A percentile compares a stretch with the other conserved stretches of the same genome.
phyloP scores from a whole-genome alignment of 1,140 invertebrate species.

The Globodera rostochiensis region DNA sequence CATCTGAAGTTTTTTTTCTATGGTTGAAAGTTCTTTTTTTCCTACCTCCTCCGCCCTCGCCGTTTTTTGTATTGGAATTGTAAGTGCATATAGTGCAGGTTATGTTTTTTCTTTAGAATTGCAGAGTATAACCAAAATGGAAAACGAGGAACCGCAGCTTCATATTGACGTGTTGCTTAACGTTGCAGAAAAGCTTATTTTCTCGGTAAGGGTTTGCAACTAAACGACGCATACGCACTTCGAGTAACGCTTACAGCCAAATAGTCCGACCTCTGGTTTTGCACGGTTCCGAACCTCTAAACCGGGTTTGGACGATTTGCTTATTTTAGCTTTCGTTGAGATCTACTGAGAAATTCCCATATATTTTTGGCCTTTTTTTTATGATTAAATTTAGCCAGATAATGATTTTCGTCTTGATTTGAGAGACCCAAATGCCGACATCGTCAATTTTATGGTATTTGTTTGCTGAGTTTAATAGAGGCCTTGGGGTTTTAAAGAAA shows the following conservation, averaged over 20 bases:
- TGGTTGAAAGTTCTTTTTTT: too few relatives aligned
- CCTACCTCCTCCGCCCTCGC: too few relatives aligned
- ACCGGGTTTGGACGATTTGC: too few relatives aligned
- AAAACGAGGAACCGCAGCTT: slow-evolving; percentile 4
- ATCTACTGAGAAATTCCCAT: neutral
- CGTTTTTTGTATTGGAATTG: too few relatives aligned
- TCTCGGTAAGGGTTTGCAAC: neutral
- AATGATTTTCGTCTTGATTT: slow-evolving; percentile 27
- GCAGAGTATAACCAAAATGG: neutral
- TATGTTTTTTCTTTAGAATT: neutral
- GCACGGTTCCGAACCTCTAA: too few relatives aligned
- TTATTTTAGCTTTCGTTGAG: too few relatives aligned
- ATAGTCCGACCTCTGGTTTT: too few relatives aligned
- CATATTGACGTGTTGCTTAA: slow-evolving; percentile 27
- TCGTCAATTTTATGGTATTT: slow-evolving; percentile 25
- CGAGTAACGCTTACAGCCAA: too few relatives aligned
- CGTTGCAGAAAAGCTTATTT: slow-evolving; percentile 23
- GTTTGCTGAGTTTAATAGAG: neutral
- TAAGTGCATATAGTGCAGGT: neutral
- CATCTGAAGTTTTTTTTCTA: too few relatives aligned
- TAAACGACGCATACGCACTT: too few relatives aligned
- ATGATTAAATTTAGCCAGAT: slow-evolving; percentile 12
- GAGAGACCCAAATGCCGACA: slow-evolving; percentile 20
- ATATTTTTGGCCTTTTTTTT: neutral
- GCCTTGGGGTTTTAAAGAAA: neutral